Evolutionary conservation across 2,113 vertebrate species (phyloP).

Genomic region (Podarcis cretensis): DNA sequence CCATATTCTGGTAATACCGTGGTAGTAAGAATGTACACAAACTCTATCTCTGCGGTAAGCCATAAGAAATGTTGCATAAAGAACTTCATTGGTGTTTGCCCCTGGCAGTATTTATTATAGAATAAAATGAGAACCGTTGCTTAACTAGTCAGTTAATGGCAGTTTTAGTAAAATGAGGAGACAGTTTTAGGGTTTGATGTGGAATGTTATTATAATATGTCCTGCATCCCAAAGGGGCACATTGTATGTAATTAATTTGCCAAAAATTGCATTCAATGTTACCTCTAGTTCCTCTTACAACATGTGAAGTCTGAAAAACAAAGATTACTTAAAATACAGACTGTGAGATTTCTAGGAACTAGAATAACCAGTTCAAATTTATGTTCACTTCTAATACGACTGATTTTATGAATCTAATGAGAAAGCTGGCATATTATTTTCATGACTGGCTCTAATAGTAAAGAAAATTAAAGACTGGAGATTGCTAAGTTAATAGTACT

Average conservation of each 20-base stretch:
- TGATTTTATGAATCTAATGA: conserved; percentile 32
- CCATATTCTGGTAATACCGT: conserved; percentile 77
- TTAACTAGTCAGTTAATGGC: conserved; percentile 18
- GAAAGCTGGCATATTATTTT: neutral
- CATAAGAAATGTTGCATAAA: conserved; percentile 38
- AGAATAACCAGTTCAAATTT: neutral
- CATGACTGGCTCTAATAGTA: neutral
- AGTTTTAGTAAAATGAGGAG: conserved; percentile 33
- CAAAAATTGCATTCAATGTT: neutral
- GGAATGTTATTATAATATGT: conserved; percentile 30
- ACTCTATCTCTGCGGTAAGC: conserved; percentile 68
- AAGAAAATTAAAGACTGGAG: conserved; percentile 41
- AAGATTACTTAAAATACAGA: neutral
- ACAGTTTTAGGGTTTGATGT: conserved; percentile 36
- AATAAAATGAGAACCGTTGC: neutral
- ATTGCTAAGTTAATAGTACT: neutral
- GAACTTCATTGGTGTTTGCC: conserved; percentile 42
- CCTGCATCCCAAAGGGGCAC: neutral
- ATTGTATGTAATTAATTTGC: neutral
- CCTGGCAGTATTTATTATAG: conserved; percentile 20
- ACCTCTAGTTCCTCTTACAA: neutral
- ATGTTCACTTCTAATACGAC: neutral
- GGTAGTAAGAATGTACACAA: conserved; percentile 80
- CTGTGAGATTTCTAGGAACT: neutral
- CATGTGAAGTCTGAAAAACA: neutral